Conservation (phyloP, 2,888 invertebrate species). For the Leucophenga maculata region DNA sequence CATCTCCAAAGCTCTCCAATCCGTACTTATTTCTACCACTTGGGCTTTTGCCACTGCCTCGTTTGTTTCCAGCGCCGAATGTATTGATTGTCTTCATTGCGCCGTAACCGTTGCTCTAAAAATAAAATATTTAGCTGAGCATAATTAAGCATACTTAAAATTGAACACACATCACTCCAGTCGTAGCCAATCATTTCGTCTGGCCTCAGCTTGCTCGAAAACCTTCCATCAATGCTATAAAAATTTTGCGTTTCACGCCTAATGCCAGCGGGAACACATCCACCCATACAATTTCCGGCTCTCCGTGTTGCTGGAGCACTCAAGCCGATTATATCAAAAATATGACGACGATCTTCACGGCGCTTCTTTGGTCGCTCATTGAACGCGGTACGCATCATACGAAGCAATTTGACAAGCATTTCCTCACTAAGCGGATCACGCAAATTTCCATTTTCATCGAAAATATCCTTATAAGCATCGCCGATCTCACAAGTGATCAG, state of each 20-base stretch:
- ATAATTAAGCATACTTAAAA: no score
- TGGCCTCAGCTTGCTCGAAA: background rate
- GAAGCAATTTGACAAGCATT: background rate
- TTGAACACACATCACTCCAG: no score
- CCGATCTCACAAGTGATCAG: background rate
- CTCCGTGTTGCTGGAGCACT: background rate
- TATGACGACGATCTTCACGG: background rate
- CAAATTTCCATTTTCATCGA: slow-evolving; percentile 10
- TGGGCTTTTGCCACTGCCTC: background rate
- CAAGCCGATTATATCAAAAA: background rate
- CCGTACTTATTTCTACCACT: no score
- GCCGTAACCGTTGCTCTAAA: background rate
- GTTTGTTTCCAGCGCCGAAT: background rate
- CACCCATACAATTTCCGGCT: background rate
- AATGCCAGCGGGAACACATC: background rate
- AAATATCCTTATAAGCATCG: background rate
- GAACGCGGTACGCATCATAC: background rate
- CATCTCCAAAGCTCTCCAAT: no score
- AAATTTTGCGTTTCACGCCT: background rate
- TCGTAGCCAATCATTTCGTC: background rate
- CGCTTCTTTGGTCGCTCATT: background rate
- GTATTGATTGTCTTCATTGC: background rate
- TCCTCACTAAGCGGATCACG: background rate
- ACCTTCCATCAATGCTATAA: slow-evolving; percentile 1
- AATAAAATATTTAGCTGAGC: no score